A percentile compares a stretch with the other conserved stretches of the same genome.
Conservation (phyloP, 2,888 invertebrate genomes). For the Scaptomyza parva region DNA sequence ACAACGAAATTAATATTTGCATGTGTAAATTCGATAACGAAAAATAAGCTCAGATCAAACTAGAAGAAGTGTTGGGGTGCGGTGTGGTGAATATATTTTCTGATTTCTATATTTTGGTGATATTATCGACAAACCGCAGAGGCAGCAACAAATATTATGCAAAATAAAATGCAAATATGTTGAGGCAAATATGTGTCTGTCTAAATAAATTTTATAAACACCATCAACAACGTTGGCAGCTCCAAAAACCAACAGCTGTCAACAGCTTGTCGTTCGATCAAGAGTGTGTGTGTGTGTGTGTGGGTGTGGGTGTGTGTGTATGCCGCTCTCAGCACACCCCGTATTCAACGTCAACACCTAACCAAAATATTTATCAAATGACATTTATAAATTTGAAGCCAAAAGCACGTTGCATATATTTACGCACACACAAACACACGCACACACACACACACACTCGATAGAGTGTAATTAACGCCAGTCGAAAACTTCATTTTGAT, state of each 20-base stretch:
- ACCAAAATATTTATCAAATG: constrained; percentile 58
- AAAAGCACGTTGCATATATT: constrained; percentile 32
- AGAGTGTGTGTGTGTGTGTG: constrained; percentile 8
- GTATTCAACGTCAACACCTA: constrained; percentile 3
- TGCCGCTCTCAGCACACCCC: not conserved
- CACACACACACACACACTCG: constrained; percentile 20
- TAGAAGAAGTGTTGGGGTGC: not conserved
- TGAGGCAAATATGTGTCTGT: constrained; percentile 73
- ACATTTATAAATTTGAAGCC: constrained; percentile 52
- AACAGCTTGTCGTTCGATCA: constrained; percentile 63
- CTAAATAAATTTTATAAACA: constrained; percentile 67
- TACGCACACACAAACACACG: constrained; percentile 20
- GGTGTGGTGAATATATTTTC: not conserved
- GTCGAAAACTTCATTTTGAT: constrained; percentile 6
- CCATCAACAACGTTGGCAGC: constrained; percentile 37
- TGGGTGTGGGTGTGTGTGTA: not conserved
- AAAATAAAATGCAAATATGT: constrained; percentile 71
- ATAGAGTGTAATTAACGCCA: constrained; percentile 58
- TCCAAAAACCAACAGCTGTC: constrained; percentile 70
- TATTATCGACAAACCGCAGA: constrained; percentile 20
- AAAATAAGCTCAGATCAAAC: constrained; percentile 35
- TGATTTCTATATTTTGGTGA: constrained; percentile 2
- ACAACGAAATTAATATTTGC: constrained; percentile 50
- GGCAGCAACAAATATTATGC: constrained; percentile 55
- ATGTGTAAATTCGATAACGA: constrained; percentile 56